Base-by-base conservation (phyloP, 2,113 vertebrate species). In the Hippocampus guttulatus region DNA sequence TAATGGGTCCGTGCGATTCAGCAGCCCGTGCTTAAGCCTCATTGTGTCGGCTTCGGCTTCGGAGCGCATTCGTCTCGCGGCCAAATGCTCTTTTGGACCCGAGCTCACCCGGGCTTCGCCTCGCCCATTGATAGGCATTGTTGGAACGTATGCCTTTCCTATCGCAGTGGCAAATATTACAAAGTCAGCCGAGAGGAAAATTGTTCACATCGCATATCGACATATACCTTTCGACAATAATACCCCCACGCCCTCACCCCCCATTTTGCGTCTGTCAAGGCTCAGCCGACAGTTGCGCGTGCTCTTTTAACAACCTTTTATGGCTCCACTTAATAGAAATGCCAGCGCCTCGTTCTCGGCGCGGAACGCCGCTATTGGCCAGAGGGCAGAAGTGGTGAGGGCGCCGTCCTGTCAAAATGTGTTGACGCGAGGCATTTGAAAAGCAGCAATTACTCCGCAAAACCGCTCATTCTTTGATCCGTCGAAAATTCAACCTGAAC, bases 31-130 rank as follows among this genome's bases (percentile, higher is more conserved):
- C 77, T 88, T 79, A 85, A 88, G 82, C 88, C 88, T 67, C 79
- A 89, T 90, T 89, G 85, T 89, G 86, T 87, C 85, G 84, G 72
- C 66, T 77, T 71, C 68, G 63, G 83, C 71, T 88, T 80, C 75
- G 47, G 72, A 75, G 70, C 73, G 81, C 80, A 84, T 87, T 89
- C 82, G 76, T 88, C 75, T 76, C 75, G 78, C 81, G 74, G 90
- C 86, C 85, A 87, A 91, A 74, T 67, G 60, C 68, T 68, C 65
- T 38, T 84, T 87, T 82, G 88, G 30, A 88, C 88, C 80, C 78
- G 82, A 75, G 75, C 74, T 74, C 61, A 77, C 84, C 76, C 86
- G n/a, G 77, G 70, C 68, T 65, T 71, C 55, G 73, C 69, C 78
- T 84, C 73, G 69, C 30, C 8, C 18, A 7, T 7, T 73, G 60